These are phyloP conservation scores for Hapalemur alaotrensis DNA, from an alignment of 2,797 vertebrate species.

Conservation along the genomic window DNA sequence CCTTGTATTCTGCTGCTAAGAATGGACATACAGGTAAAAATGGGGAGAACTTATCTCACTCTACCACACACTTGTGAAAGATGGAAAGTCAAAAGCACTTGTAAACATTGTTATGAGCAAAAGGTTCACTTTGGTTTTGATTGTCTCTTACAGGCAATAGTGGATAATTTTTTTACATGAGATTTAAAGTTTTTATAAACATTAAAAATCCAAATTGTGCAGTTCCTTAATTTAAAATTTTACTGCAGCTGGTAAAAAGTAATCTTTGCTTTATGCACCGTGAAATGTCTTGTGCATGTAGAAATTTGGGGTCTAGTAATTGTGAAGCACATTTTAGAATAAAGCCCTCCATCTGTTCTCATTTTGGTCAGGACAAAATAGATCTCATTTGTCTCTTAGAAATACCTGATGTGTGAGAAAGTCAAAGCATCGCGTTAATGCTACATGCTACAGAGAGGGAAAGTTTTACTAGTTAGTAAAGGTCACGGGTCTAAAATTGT, in stretches of 20 bases:
- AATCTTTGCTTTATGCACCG: neutral
- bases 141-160: neutral
- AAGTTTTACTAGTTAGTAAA: slow-evolving; percentile 9
- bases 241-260: neutral
- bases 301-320: neutral
- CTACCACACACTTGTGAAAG: neutral
- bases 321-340: slow-evolving; percentile 1
- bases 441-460: neutral
- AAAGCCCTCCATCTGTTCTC: slow-evolving; percentile 31
- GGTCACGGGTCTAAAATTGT: slow-evolving; percentile 14
- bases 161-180: neutral
- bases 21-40: slow-evolving; percentile 96
- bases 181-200: neutral
- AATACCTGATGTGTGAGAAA: neutral
- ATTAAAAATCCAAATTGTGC: neutral
- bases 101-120: neutral
- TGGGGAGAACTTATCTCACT: neutral
- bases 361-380: slow-evolving; percentile 34
- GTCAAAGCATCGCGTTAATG: neutral
- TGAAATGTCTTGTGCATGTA: neutral
- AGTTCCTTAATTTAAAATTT: neutral
- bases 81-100: neutral
- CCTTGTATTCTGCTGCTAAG: slow-evolving; percentile 99
- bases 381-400: slow-evolving; percentile 49
- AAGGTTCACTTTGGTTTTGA: neutral